Conservation (phyloP, 2,888 invertebrate species). For the Osedax frankpressi region DNA sequence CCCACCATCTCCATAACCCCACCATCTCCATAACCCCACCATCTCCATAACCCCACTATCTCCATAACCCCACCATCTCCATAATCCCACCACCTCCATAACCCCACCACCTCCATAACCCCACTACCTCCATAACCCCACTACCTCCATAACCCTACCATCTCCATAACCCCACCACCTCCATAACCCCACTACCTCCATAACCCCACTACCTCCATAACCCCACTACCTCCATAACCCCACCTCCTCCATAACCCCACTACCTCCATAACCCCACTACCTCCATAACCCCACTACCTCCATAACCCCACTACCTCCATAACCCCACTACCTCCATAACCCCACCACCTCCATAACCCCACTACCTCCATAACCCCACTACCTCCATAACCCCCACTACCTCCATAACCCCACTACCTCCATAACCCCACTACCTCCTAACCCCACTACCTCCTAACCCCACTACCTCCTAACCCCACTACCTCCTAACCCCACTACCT, state of each 20-base stretch:
- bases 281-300: not conserved
- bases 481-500: not conserved
- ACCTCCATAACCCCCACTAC: not conserved
- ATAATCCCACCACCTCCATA: too few species aligned
- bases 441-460: not conserved
- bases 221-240: too few species aligned
- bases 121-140: not conserved
- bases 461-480: not conserved
- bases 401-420: too few species aligned
- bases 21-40: too few species aligned
- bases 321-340: too few species aligned
- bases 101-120: not conserved
- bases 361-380: not conserved
- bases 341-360: not conserved
- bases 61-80: not conserved
- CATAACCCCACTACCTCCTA: too few species aligned
- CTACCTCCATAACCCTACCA: too few species aligned
- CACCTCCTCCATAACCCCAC: not conserved
- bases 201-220: not conserved
- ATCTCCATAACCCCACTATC: too few species aligned
- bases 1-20: not conserved
- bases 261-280: not conserved
- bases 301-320: too few species aligned
- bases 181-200: too few species aligned
- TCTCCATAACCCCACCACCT: too few species aligned